Base-by-base conservation (phyloP, 2,888 invertebrate species). In the Andrena camellia region DNA sequence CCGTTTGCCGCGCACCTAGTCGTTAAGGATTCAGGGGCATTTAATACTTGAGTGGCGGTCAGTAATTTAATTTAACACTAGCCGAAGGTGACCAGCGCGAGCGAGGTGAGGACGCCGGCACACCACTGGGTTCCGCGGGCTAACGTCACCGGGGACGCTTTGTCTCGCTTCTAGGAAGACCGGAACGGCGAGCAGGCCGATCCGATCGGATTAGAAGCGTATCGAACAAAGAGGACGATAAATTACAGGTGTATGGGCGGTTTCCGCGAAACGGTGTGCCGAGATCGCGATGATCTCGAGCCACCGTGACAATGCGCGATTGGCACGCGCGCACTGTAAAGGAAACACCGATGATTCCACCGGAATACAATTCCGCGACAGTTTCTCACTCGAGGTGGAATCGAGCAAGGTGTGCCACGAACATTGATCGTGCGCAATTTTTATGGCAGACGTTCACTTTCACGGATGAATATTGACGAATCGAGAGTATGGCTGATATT, bases 301-400 rank as follows among this genome's bases (percentile, higher is more conserved):
- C 20, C 59, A 23, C 48, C 54, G 69, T 78, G 66, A 80, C 78
- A 35, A 13, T 50, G 50, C 64, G 23, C 26, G 63, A 81, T 77
- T 63, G 78, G 79, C 29, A 79, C 64, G 59, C 71, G 23, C 66
- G 5, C 62, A 17, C 57, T 66, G 79, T 59, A n/a, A 42, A 31
- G 20, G 69, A 60, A 79, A 60, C 76, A 1, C 57, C 4, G 81
- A 70, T 81, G 81, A 81, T 80, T 74, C 74, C 81, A 81, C 59
- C 26, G 33, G 54, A 33, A 52, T 66, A 73, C 69, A 60, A 69
- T 81, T 81, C 60, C 35, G 33, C 20, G 23, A 60, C 17, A 33
- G 50, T 29, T 75, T 75, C 75, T 69, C 69, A 69, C 48, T 68
- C 74, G 63, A 48, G 2, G 57, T 48, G 59, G 57, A 23, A 73